Conservation (phyloP, 1,140 invertebrate genomes). For the Leucophenga varia region DNA sequence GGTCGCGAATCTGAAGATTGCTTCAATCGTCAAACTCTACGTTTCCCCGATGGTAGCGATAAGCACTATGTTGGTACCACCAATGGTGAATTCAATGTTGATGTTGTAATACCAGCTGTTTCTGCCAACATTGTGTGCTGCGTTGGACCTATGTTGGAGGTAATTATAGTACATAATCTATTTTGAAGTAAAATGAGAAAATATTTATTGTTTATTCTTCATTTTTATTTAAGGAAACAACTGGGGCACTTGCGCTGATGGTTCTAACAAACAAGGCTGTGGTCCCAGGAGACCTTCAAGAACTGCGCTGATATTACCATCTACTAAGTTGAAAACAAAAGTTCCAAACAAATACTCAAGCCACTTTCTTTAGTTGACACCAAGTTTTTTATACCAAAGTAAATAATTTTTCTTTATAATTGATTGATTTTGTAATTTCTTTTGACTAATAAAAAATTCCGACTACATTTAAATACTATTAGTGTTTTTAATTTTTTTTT, state of each 20-base stretch:
- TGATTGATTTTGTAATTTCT: too few relatives aligned
- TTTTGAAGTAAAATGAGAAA: too few relatives aligned
- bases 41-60: slow-evolving; percentile 24
- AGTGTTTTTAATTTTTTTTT: too few relatives aligned
- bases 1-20: slow-evolving; percentile 36
- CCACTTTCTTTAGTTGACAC: too few relatives aligned
- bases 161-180: too few relatives aligned
- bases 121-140: slow-evolving; percentile 59
- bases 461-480: too few relatives aligned
- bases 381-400: too few relatives aligned
- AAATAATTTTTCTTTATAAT: too few relatives aligned
- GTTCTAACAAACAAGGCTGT: slow-evolving; percentile 58
- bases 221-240: slow-evolving; percentile 29
- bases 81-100: slow-evolving; percentile 18
- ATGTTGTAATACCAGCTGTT: slow-evolving; percentile 19
- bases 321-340: too few relatives aligned
- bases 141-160: slow-evolving; percentile 49
- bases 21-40: slow-evolving; percentile 48
- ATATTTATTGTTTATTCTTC: background rate
- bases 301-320: slow-evolving; percentile 70
- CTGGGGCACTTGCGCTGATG: slow-evolving; percentile 60
- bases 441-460: too few relatives aligned
- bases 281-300: slow-evolving; percentile 67
- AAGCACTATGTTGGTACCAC: slow-evolving; percentile 18
- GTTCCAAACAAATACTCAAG: too few relatives aligned